A percentile compares a stretch with the other conserved stretches of the same genome.
These are phyloP conservation scores for Salmo trutta DNA, from an alignment of 2,797 vertebrate species.

Conservation along the genomic window DNA sequence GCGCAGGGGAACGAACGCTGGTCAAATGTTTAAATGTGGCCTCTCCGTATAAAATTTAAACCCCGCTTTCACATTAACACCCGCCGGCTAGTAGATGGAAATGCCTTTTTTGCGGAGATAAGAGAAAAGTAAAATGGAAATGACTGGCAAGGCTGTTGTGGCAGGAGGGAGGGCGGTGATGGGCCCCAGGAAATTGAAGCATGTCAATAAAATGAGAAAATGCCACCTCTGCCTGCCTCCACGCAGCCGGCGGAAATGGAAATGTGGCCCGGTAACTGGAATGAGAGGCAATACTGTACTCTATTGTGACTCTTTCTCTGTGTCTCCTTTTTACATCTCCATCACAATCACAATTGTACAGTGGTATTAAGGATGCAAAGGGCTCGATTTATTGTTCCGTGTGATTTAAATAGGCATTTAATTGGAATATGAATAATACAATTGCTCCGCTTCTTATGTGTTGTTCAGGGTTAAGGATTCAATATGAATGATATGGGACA, in stretches of 20 bases:
- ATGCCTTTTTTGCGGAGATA: conserved; percentile 72
- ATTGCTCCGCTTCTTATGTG: conserved; percentile 29
- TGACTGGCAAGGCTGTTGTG: conserved; percentile 68
- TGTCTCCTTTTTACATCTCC: neutral
- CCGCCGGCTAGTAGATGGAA: conserved; percentile 74
- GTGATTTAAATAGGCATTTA: conserved; percentile 52
- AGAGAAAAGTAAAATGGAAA: conserved; percentile 81
- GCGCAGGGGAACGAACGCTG: conserved; percentile 70
- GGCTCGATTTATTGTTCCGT: conserved; percentile 45
- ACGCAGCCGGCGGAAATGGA: conserved; percentile 63
- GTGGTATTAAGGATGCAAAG: conserved; percentile 59
- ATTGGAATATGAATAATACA: conserved; percentile 32
- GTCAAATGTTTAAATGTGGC: conserved; percentile 78
- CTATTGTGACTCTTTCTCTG: conserved; percentile 55
- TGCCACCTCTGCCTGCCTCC: conserved; percentile 40
- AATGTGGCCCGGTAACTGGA: conserved; percentile 61
- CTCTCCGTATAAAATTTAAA: conserved; percentile 74
- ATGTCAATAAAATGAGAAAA: conserved; percentile 76
- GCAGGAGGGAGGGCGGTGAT: conserved; percentile 54
- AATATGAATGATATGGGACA: neutral
- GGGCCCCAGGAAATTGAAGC: conserved; percentile 72
- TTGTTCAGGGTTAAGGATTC: neutral
- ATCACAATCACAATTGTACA: neutral
- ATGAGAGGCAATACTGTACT: conserved; percentile 26
- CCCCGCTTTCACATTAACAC: conserved; percentile 73